Evolutionary conservation across 2,797 vertebrate species (phyloP), one percentile per base, ranked within the genome.

Genomic region (Sphaeramia orbicularis): DNA sequence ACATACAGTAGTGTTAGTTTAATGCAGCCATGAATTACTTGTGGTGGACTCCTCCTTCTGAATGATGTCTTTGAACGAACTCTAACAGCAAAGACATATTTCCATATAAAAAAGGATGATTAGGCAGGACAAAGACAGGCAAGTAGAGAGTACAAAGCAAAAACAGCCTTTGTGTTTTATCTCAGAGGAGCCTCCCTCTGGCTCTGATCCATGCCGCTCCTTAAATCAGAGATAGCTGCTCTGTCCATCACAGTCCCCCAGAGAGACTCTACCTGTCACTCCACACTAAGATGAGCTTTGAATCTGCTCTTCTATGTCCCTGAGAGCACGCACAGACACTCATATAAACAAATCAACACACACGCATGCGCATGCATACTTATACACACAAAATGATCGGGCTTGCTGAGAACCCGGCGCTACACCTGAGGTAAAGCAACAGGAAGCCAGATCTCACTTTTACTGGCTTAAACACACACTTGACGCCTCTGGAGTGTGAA

Each of bases 221-320:
- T 80, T 84, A 86, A 86, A 88, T 89, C 83, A 83, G 52, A 88
- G 78, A 58, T 69, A 83, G 75, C 71, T 75, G 68, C 78, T 87
- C 78, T 76, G 89, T 87, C 90, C 90, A 83, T 91, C 92, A 90
- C 74, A 68, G 71, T 36, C 76, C 84, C 85, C 86, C 55, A 55
- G 86, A 87, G 87, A 88, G 64, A 50, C 64, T 71, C 86, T 89
- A 89, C 86, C 89, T 92, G 87, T 92, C 90, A 92, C 82, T 87
- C 70, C 43, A 7, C 61, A 84, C 81, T 67, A 86, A 77, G 73
- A 51, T 56, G 64, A 72, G 79, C 84, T 86, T 79, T 82, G 73
- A 87, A 74, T 86, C 62, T 19, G 53, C 47, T 78, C 56, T 27
- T 21, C 68, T 52, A 51, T 56, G 71, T 81, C 63, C 63, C 74